Evolutionary conservation across 1,140 invertebrate genomes (phyloP).

Genomic region (Grapholita molesta): DNA sequence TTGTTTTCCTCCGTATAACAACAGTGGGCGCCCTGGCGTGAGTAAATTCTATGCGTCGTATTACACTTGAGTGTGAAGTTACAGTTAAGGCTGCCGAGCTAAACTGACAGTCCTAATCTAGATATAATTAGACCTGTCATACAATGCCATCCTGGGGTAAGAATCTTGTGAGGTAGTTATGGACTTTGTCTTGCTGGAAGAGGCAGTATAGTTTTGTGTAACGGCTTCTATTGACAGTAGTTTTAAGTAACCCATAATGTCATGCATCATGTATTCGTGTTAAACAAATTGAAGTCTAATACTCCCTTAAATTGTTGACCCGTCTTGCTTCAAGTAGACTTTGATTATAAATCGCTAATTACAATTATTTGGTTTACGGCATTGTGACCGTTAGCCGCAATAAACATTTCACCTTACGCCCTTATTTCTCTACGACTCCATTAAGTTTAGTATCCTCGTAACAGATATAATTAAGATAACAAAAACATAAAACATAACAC

Average conservation of each 20-base stretch:
- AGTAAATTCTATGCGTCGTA: neutral
- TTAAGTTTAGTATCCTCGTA: neutral
- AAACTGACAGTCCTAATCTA: neutral
- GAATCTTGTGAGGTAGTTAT: neutral
- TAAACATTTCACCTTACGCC: neutral
- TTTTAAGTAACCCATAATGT: too few species aligned
- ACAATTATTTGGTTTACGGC: neutral
- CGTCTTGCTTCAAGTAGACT: too few species aligned
- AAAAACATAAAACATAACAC: constrained; percentile 3
- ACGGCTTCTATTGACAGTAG: too few species aligned
- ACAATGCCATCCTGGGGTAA: neutral
- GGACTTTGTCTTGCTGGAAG: neutral
- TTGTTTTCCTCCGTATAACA: constrained; percentile 9
- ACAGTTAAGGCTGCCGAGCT: neutral
- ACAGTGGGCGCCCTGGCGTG: neutral
- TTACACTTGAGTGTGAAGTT: neutral
- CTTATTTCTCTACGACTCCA: neutral
- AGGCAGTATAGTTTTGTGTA: too few species aligned
- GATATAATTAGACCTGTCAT: neutral
- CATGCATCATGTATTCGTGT: too few species aligned
- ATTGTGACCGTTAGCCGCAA: neutral
- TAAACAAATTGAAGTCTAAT: too few species aligned
- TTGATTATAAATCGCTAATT: neutral
- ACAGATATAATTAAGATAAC: constrained; percentile 15
- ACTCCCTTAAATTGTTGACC: too few species aligned